Evolutionary conservation across 2,113 vertebrate species (phyloP).

Genomic region (Phalacrocorax aristotelis): DNA sequence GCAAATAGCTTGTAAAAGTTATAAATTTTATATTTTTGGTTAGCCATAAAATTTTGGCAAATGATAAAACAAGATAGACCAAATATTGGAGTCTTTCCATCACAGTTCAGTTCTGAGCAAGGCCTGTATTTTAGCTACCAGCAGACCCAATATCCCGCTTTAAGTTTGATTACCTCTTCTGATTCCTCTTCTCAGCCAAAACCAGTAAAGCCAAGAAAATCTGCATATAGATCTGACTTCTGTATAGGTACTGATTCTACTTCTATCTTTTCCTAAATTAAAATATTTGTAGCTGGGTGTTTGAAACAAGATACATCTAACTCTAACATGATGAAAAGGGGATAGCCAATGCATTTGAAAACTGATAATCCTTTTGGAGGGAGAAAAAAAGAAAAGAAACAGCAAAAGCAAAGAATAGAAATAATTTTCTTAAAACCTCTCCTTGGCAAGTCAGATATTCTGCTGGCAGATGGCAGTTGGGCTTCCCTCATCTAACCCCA

Average conservation of each 20-base stretch:
- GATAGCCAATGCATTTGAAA: not conserved
- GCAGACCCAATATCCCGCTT: not conserved
- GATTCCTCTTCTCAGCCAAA: not conserved
- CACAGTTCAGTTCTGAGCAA: not conserved
- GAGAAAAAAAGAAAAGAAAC: not conserved
- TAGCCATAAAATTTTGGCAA: not conserved
- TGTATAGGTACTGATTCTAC: not conserved
- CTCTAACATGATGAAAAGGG: not conserved
- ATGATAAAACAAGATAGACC: not conserved
- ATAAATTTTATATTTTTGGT: not conserved
- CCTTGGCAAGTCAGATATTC: not conserved
- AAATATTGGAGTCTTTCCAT: not conserved
- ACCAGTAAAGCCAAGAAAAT: not conserved
- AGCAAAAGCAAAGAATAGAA: not conserved
- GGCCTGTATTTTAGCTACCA: not conserved
- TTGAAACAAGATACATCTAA: not conserved
- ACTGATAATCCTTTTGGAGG: not conserved
- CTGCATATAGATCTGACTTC: not conserved
- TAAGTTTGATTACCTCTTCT: not conserved
- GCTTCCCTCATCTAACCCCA: not conserved
- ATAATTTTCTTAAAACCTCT: constrained; percentile 2
- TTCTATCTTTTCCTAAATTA: not conserved
- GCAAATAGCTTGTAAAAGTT: not conserved
- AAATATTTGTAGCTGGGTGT: not conserved
- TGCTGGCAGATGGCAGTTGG: not conserved